Evolutionary conservation across 2,797 vertebrate species (phyloP).

Genomic region (Fratercula arctica): DNA sequence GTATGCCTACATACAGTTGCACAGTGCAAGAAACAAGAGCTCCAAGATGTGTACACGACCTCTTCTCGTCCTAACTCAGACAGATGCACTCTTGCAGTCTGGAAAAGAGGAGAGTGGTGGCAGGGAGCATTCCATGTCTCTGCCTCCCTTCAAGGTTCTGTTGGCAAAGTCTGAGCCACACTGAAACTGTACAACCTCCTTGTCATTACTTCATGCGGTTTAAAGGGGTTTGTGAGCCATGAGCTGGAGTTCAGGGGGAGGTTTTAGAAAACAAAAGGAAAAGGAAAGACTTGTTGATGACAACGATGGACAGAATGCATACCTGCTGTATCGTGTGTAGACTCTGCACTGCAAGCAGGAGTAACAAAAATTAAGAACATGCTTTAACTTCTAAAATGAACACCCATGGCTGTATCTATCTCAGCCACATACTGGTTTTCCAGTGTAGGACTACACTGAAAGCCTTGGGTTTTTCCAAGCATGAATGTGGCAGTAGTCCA

Average conservation of each 20-base stretch:
- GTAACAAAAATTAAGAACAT: not conserved
- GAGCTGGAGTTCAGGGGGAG: not conserved
- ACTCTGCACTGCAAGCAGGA: not conserved
- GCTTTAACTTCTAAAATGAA: not conserved
- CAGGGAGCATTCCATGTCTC: not conserved
- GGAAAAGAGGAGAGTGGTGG: not conserved
- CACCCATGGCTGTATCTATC: not conserved
- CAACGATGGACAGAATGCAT: not conserved
- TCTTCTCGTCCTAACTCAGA: not conserved
- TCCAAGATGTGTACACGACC: fast-evolving
- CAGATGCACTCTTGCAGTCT: not conserved
- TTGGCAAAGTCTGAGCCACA: not conserved
- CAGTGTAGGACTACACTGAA: not conserved
- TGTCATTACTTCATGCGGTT: not conserved
- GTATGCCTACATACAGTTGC: fast-evolving
- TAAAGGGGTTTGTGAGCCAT: not conserved
- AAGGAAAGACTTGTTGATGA: not conserved
- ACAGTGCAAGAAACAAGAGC: not conserved
- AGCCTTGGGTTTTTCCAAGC: constrained; percentile 1
- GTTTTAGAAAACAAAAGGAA: not conserved
- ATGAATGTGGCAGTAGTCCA: constrained; percentile 18
- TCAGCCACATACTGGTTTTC: not conserved
- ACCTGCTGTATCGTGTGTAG: not conserved
- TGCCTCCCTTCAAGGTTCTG: not conserved
- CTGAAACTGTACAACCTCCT: not conserved